These are phyloP conservation scores for Eciton burchellii DNA, from an alignment of 1,140 invertebrate genomes.

Conservation along the genomic window DNA sequence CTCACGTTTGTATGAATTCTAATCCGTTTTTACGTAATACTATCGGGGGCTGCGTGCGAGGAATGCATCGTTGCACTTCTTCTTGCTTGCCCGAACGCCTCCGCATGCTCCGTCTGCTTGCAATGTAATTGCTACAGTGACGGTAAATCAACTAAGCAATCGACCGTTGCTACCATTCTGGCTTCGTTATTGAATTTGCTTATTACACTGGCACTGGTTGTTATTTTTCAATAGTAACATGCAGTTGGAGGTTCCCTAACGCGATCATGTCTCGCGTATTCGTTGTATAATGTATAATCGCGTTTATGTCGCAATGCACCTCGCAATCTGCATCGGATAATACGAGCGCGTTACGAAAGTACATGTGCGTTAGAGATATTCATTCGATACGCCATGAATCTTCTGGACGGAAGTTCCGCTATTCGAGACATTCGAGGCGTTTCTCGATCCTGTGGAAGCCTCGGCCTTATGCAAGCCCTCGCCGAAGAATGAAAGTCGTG, in stretches of 20 bases:
- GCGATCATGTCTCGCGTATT: not conserved
- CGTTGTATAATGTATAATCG: not conserved
- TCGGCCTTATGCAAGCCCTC: slow-evolving; percentile 56
- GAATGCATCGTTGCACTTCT: slow-evolving; percentile 52
- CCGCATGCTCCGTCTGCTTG: not conserved
- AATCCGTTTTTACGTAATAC: slow-evolving; percentile 63
- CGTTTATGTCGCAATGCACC: too few relatives aligned
- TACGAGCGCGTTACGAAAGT: too few relatives aligned
- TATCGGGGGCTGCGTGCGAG: slow-evolving; percentile 40
- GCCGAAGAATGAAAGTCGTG: slow-evolving; percentile 62
- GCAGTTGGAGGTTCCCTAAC: not conserved
- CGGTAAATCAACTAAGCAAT: slow-evolving; percentile 30
- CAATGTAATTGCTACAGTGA: slow-evolving; percentile 1
- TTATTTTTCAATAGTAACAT: not conserved
- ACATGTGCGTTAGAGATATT: too few relatives aligned
- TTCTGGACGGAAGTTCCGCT: slow-evolving; percentile 19
- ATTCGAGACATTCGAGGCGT: slow-evolving; percentile 3
- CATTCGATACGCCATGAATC: not conserved
- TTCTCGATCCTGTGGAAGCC: slow-evolving; percentile 56
- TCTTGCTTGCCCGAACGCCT: slow-evolving; percentile 10
- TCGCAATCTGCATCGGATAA: too few relatives aligned
- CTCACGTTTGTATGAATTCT: slow-evolving; percentile 58
- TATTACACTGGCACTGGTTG: not conserved
- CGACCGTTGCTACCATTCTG: slow-evolving; percentile 26
- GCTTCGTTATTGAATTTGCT: not conserved